Base-by-base conservation (phyloP, 2,797 vertebrate genomes). In the Coilia nasus region DNA sequence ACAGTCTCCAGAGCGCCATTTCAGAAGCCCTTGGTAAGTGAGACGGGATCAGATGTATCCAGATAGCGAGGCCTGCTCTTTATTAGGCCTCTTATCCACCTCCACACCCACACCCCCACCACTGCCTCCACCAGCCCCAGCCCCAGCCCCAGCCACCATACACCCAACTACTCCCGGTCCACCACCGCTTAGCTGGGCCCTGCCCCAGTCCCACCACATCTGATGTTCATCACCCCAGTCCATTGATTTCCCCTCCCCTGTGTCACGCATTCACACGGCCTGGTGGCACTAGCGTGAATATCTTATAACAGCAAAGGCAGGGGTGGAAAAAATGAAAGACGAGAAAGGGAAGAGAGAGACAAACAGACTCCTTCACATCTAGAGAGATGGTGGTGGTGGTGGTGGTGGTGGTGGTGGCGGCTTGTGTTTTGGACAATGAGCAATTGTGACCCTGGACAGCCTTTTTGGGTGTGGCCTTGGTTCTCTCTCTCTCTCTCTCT, bases 151-250 rank as follows among this genome's bases (percentile, higher is more conserved):
- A 9, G 1, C 50, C 50, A 9, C 50, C 50, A 9, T 54, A 14
- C 50, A 54, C 50, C 50, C 14, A 9, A 87, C 86, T 87, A 86
- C 86, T 89, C 67, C 50, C 75, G 54, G 83, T 44, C 84, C 41
- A 86, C 75, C 35, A 82, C 54, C 44, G 54, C 54, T 31, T 19
- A 25, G 67, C 67, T 71, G 67, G 11, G 67, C 25, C 67, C 12
- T 35, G 14, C 31, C 28, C 25, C 67, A 19, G 12, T 35, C 62
- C 67, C 67, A 6, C 67, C 35, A 88, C 87, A 88, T 88, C 86
- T 89, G 87, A 90, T 90, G 87, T 81, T 83, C 85, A 89, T 91
- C 86, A 88, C 86, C 75, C 64, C 80, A 57, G 84, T 44, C 85
- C 41, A 86, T 81, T 88, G 86, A 85, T 82, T 85, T 80, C 82